These are phyloP conservation scores for Tangara arthus DNA, from an alignment of 2,797 vertebrate genomes.

Conservation along the genomic window DNA sequence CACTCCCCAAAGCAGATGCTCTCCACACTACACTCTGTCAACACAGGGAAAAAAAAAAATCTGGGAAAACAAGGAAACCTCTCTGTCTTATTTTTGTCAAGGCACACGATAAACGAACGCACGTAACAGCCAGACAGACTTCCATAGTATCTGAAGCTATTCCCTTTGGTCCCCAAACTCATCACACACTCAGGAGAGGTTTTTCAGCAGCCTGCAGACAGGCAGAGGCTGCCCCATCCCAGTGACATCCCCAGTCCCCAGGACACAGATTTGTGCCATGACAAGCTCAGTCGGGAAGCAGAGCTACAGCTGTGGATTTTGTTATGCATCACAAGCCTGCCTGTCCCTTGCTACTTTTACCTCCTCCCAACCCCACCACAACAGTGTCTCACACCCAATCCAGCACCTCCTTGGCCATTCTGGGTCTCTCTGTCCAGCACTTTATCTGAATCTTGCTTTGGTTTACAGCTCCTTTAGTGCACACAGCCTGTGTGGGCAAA, in stretches of 20 bases:
- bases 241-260: background rate
- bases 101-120: background rate
- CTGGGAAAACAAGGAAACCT: background rate
- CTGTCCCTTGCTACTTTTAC: background rate
- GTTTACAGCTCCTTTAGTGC: background rate
- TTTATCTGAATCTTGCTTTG: background rate
- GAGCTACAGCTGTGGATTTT: background rate
- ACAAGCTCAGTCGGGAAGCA: background rate
- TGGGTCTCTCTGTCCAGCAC: background rate
- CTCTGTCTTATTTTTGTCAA: background rate
- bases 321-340: background rate
- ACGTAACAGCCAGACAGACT: background rate
- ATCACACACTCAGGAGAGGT: background rate
- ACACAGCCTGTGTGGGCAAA: background rate
- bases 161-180: conserved; percentile 34
- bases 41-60: background rate
- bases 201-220: background rate
- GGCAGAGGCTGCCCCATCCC: background rate
- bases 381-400: background rate
- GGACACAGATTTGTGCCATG: background rate
- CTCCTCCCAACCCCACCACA: background rate
- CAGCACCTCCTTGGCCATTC: background rate
- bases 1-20: background rate
- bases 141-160: background rate
- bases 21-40: background rate